Base-by-base conservation (phyloP, 1,140 invertebrate genomes). In the Drosophila nigrodunni region DNA sequence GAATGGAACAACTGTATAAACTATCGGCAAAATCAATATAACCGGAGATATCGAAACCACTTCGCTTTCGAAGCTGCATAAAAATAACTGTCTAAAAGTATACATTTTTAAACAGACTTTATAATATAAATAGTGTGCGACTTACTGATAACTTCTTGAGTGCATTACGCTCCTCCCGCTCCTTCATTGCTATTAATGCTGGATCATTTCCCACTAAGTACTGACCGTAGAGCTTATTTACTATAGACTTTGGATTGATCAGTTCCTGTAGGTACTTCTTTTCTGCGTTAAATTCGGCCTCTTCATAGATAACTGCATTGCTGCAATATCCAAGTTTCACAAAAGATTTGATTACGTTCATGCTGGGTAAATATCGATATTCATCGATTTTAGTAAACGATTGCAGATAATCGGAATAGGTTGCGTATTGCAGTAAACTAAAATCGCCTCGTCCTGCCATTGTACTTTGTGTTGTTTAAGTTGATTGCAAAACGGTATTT, bases 311-410 rank as follows among this genome's bases (percentile, higher is more conserved):
- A 3, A 18, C 35, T 1, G 52, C 34, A 15, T 74, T 62, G 0
- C 37, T 73, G 0, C 78, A 58, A 57, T 80, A 85, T 1, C 82
- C 82, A 1, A 85, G 75, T 2, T 85, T 80, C 2, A 76, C 49
- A 71, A 61, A 0, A 34, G 65, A 5, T 13, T 43, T 30, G 62
- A 52, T n/a, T 18, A 57, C 9, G 1, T 39, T 18, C 43, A 60
- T 30, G 60, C 13, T 7, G 13, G 18, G 1, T 15, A 83, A 59
- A 18, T 83, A 85, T 0, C 74, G 74, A 21, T 54, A 73, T 30
- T 85, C 80, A 37, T 85, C 61, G 11, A 64, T 25, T 3, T 30
- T 65, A 2, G 59, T 69, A 9, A 78, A 85, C 3, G 81, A 80
- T 2, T 25, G 9, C 4, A 85, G 8, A 35, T 85, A 85, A 5